Evolutionary conservation across 1,140 invertebrate genomes (phyloP), one percentile per base, ranked within the genome.

Genomic region (Notospermus geniculatus): DNA sequence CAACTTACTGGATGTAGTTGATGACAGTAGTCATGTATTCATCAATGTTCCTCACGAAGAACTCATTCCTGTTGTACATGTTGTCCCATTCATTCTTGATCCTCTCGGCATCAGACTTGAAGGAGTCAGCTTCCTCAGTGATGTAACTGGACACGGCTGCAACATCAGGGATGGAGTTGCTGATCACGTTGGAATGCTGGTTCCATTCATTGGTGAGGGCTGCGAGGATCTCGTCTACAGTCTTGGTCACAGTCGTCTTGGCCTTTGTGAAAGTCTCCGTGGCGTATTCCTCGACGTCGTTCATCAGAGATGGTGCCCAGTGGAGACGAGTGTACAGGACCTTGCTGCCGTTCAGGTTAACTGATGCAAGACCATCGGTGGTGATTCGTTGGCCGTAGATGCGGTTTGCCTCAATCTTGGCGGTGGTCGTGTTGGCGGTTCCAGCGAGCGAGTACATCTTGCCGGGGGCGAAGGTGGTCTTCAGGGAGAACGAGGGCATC

Each of bases 261-360:
- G 32, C 15, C 15, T 4, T 15, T 4, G 32, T 36, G 32, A 63
- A 45, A 15, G 32, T 36, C 32, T 36, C 32, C 5, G 32, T 36
- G 32, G 32, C 32, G 32, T 36, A 36, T 36, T 36, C 32, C n/a
- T 50, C 25, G 25, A 27, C n/a, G 5, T 50, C 46, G n/a, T 76
- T 65, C 63, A 85, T 83, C 1, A 93, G 86, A 46, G 89, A 84
- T 1, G 91, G 90, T 41, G 90, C 84, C 91, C 91, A 94, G 54
- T 85, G 81, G 13, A 93, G 80, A 1, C 86, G 86, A 17, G 91
- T 90, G 0, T 91, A 91, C 4, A 95, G 81, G 0, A 93, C 83
- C 39, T 90, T 84, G 0, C 91, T 93, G 71, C 93, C 90, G 80
- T 95, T 93, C 57, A 94, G 83, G 29, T 87, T 85, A 36, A 92